phyloP scores from a whole-genome alignment of 2,113 vertebrate species.

The Neolamprologus sp. region DNA sequence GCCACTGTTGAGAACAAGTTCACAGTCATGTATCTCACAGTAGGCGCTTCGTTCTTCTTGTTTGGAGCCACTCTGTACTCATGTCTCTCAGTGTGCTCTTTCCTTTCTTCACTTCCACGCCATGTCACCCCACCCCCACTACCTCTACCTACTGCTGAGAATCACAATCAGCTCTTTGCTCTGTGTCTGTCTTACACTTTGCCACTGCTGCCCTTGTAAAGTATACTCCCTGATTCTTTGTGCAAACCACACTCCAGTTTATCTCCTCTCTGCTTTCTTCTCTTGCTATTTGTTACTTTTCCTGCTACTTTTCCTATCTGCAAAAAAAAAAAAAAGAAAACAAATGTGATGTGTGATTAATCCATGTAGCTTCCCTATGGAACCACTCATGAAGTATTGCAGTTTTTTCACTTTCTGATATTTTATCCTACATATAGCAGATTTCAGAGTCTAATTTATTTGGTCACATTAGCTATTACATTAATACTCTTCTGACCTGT shows the following conservation, averaged over 20 bases:
- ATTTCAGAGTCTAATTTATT: not conserved
- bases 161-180: not conserved
- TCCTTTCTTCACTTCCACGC: not conserved
- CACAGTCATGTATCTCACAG: slow-evolving; percentile 22
- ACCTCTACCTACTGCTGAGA: slow-evolving; percentile 4
- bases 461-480: not conserved
- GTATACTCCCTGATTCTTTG: not conserved
- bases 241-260: not conserved
- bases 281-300: not conserved
- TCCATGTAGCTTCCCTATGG: not conserved
- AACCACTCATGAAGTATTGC: not conserved
- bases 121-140: not conserved
- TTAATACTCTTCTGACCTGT: not conserved
- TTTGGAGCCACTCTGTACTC: not conserved
- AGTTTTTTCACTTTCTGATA: not conserved
- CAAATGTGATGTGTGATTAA: not conserved
- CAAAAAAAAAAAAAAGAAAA: not conserved
- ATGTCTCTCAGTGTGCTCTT: slow-evolving; percentile 1
- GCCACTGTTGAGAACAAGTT: slow-evolving; percentile 8
- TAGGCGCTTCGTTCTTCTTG: slow-evolving; percentile 1
- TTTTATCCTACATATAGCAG: not conserved
- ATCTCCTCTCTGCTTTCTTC: not conserved
- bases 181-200: not conserved
- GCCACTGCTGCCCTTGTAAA: not conserved
- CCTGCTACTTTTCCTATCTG: not conserved